Evolutionary conservation across 2,888 invertebrate species (phyloP).

Genomic region (Halictus quadricinctus): DNA sequence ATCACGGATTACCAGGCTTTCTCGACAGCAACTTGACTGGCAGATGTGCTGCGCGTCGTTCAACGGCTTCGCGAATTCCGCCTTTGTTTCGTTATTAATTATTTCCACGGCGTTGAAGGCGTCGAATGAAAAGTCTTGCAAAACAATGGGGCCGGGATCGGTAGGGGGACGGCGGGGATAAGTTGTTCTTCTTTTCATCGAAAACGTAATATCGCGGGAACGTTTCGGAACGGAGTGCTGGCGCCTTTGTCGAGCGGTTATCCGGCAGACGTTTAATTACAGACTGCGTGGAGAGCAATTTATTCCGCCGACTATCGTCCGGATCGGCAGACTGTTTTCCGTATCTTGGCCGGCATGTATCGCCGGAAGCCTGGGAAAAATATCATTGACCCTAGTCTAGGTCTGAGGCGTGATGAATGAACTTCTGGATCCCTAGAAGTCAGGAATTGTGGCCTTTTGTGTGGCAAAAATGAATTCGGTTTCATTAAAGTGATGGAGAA

Average conservation of each 20-base stretch:
- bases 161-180: background rate
- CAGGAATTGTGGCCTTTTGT: background rate
- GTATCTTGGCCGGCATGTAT: background rate
- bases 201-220: conserved; percentile 23
- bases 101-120: conserved; percentile 12
- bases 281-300: conserved; percentile 7
- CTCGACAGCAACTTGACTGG: conserved; percentile 18
- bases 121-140: conserved; percentile 6
- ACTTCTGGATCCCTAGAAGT: background rate
- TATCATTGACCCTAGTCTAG: background rate
- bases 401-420: background rate
- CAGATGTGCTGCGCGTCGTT: background rate
- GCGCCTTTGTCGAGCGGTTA: conserved; percentile 17
- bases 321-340: background rate
- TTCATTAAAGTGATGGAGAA: no score
- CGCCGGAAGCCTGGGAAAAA: background rate
- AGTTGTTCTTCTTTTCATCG: conserved; percentile 28
- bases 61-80: conserved; percentile 24
- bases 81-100: conserved; percentile 41
- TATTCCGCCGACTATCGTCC: background rate
- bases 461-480: no score
- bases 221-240: conserved; percentile 2
- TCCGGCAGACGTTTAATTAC: conserved; percentile 32
- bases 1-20: conserved; percentile 23
- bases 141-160: conserved; percentile 20